Evolutionary conservation across 2,797 vertebrate genomes (phyloP).

Genomic region (Macroramphosus scolopax): DNA sequence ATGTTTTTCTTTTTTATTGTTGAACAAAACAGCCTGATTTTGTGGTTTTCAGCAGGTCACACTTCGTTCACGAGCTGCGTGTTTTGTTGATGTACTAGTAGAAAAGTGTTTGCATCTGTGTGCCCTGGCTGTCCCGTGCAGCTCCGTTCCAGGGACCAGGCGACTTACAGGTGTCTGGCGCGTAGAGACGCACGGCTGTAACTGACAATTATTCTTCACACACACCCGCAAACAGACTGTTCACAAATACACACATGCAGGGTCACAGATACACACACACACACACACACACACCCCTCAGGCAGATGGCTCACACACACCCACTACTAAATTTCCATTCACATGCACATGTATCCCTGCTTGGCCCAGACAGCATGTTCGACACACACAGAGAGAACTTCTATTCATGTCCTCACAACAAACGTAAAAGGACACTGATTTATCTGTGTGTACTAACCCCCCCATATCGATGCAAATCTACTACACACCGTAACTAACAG

Average conservation of each 20-base stretch:
- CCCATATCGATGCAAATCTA: no score
- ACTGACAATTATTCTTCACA: constrained; percentile 56
- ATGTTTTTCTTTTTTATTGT: constrained; percentile 15
- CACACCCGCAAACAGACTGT: constrained; percentile 60
- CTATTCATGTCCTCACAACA: constrained; percentile 11
- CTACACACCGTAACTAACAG: no score
- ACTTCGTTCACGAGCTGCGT: not conserved
- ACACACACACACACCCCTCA: constrained; percentile 41
- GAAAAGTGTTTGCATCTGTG: constrained; percentile 18
- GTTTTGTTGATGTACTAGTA: constrained; percentile 3
- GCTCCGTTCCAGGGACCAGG: constrained; percentile 24
- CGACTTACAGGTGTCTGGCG: constrained; percentile 48
- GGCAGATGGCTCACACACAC: constrained; percentile 63
- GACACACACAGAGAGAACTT: constrained; percentile 16
- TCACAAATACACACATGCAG: constrained; percentile 32
- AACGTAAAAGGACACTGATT: constrained; percentile 3
- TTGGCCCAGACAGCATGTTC: constrained; percentile 26
- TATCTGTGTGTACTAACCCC: constrained; percentile 3
- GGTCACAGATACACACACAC: constrained; percentile 20
- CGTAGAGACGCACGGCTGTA: constrained; percentile 37
- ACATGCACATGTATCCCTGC: constrained; percentile 25
- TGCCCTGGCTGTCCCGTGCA: not conserved
- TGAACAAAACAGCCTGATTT: constrained; percentile 23
- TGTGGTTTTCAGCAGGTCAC: constrained; percentile 18
- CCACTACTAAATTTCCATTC: constrained; percentile 54